Evolutionary conservation across 2,888 invertebrate species (phyloP).

Genomic region (Dryococelus australis): DNA sequence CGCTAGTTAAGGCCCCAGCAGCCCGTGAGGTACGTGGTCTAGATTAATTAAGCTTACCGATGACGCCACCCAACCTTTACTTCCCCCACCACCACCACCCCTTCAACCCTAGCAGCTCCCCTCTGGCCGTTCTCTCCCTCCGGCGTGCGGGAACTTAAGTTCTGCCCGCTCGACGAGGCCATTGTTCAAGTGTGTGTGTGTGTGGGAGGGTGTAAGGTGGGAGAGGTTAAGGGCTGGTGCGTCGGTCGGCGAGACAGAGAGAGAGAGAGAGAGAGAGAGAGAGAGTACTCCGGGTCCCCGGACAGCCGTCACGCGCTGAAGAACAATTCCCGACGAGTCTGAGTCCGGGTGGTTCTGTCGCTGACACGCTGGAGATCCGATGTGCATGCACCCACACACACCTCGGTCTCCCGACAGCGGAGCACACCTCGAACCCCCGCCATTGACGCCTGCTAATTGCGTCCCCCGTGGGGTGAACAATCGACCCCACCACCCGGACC

Average conservation of each 20-base stretch:
- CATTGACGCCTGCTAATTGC: not conserved
- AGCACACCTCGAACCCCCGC: not conserved
- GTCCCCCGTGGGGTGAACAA: not conserved
- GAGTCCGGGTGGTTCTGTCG: not conserved
- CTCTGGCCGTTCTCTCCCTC: not conserved
- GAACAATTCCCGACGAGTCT: not conserved
- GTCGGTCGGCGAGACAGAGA: not conserved
- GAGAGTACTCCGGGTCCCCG: too few species aligned
- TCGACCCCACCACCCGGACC: too few species aligned
- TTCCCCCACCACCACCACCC: not conserved
- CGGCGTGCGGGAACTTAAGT: not conserved
- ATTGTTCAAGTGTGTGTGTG: not conserved
- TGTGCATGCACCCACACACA: too few species aligned
- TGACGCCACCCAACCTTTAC: conserved; percentile 3
- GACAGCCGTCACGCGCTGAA: not conserved
- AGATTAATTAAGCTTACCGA: conserved; percentile 16
- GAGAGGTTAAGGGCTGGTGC: not conserved
- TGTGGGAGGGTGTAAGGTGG: not conserved
- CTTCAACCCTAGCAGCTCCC: not conserved
- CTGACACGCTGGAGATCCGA: not conserved
- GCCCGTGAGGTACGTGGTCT: conserved; percentile 6
- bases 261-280: too few species aligned
- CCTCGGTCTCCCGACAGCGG: not conserved
- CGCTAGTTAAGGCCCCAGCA: not conserved
- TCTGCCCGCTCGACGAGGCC: conserved; percentile 4